Percentiles rank a stretch among this genome's conserved stretches.
These are phyloP conservation scores for Harmothoe impar DNA, from an alignment of 2,888 invertebrate genomes.

Conservation along the genomic window DNA sequence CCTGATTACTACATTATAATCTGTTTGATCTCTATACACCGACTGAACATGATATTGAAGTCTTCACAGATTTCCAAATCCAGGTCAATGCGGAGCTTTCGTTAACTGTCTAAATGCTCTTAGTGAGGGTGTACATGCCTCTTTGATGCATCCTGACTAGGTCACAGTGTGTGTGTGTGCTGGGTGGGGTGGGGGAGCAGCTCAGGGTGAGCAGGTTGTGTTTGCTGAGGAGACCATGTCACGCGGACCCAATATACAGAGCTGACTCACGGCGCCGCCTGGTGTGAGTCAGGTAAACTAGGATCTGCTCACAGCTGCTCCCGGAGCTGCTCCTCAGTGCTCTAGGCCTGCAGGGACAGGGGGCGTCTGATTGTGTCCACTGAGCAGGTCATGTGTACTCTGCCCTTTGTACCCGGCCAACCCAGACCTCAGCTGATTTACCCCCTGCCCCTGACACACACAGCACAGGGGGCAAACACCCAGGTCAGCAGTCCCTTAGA, in stretches of 20 bases:
- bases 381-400: background rate
- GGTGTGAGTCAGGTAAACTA: slow-evolving; percentile 42
- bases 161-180: too few species aligned
- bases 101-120: too few species aligned
- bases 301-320: background rate
- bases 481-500: too few species aligned
- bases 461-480: too few species aligned
- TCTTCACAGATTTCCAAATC: too few species aligned
- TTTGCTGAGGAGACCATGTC: background rate
- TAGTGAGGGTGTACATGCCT: too few species aligned
- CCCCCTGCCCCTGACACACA: too few species aligned
- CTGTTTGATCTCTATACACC: too few species aligned
- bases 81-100: too few species aligned
- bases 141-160: too few species aligned
- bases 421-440: background rate
- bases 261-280: slow-evolving; percentile 34
- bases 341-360: background rate
- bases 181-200: background rate
- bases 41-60: too few species aligned
- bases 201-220: background rate
- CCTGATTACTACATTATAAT: too few species aligned
- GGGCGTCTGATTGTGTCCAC: slow-evolving; percentile 18
- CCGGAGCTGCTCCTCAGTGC: background rate
- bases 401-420: background rate
- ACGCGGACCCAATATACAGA: background rate